Base-by-base conservation (phyloP, 2,888 invertebrate genomes). In the Idaea biselata region DNA sequence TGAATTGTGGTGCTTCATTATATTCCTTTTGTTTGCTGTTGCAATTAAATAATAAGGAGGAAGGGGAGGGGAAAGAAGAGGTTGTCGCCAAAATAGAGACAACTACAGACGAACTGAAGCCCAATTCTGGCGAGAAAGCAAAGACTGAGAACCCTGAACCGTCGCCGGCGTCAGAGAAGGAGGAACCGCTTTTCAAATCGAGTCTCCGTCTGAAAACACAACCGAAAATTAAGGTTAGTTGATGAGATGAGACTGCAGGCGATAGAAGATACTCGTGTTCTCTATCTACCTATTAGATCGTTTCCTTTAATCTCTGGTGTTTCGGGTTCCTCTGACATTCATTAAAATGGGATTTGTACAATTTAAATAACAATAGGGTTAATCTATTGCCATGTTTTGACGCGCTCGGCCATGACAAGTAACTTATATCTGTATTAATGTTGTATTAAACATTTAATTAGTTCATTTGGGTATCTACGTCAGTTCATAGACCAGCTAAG, bases 161-260 rank as follows among this genome's bases (percentile, higher is more conserved):
- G 54, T 80, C 86, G 18, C 85, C 88, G 54, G 74, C 81, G 54
- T 81, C 86, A 16, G 92, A 92, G 64, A 91, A 88, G 72, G 92
- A 92, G 73, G 92, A 91, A 74, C 92, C 92, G 57, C 83, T 92
- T 63, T 91, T 82, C 91, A 91, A 91, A 79, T 92, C 92, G 71
- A 92, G 89, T 71, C 91, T 92, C 32, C 88, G 88, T 64, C 73
- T 90, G 70, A 89, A 86, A 80, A 72, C 76, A 61, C 87, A 83
- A 74, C 78, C 81, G 8, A 89, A 87, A 76, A 79, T 82, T 66
- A 92, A 92, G 92, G 92, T 92, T 78, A 92, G 92, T 91, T 83
- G 70, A 72, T 70, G 78, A 72, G 68, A 64, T 7, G 17, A 18
- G 56, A 66, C 65, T 67, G 70, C 65, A 73, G 75, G 73, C 69